phyloP scores from a whole-genome alignment of 2,797 vertebrate genomes.

The Orestias chungarensis region DNA sequence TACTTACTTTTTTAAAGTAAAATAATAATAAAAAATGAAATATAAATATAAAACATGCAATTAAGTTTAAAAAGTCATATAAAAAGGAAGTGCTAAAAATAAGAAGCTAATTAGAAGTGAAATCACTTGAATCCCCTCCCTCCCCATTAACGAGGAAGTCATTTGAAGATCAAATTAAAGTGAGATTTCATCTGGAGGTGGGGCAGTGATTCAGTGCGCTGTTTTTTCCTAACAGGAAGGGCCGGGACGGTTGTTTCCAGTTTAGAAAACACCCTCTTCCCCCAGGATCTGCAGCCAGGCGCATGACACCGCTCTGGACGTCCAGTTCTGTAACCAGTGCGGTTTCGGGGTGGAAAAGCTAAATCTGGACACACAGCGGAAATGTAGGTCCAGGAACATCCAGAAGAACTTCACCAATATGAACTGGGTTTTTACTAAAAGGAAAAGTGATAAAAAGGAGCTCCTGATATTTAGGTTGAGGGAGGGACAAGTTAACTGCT shows the following conservation, averaged over 20 bases:
- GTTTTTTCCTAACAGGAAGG: slow-evolving; percentile 78
- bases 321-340: slow-evolving; percentile 29
- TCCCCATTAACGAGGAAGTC: slow-evolving; percentile 9
- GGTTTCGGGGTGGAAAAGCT: slow-evolving; percentile 8
- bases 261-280: slow-evolving; percentile 78
- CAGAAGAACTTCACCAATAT: slow-evolving; percentile 1
- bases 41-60: no score
- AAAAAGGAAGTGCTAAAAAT: no score
- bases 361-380: slow-evolving; percentile 49
- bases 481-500: slow-evolving; percentile 41
- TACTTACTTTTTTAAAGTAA: slow-evolving; percentile 1
- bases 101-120: no score
- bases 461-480: slow-evolving; percentile 54
- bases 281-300: slow-evolving; percentile 64
- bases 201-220: slow-evolving; percentile 58
- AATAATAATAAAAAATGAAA: no score
- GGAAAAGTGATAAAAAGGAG: slow-evolving; percentile 39
- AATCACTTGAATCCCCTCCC: background rate
- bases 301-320: slow-evolving; percentile 61
- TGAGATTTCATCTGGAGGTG: slow-evolving; percentile 60
- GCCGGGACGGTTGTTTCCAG: slow-evolving; percentile 75
- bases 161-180: slow-evolving; percentile 47
- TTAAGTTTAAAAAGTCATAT: no score
- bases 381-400: slow-evolving; percentile 32
- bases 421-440: slow-evolving; percentile 35